Base-by-base conservation (phyloP, 2,797 vertebrate genomes). In the Synanceia verrucosa region DNA sequence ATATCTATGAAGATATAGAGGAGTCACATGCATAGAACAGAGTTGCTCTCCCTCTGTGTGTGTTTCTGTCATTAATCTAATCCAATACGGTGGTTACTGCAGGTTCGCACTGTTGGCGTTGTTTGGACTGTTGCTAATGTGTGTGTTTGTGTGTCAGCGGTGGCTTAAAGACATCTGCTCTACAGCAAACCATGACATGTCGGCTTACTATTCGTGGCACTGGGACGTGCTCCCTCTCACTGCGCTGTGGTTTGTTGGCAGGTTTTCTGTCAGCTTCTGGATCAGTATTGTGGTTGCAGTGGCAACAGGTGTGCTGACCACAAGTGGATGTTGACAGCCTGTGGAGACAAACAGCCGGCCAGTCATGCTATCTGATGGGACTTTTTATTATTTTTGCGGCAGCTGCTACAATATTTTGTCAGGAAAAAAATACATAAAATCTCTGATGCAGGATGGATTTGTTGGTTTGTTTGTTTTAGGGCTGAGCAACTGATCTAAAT, bases 351-450 rank as follows among this genome's bases (percentile, higher is more conserved):
- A 70, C 44, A 36, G 33, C 14, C 36, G 4, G 78, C 66, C 43
- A 86, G 68, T 75, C 48, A 47, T 26, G 37, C 56, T 88, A 88
- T 88, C 85, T 89, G 84, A 87, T 79, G 67, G 69, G 77, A 82
- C 68, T 56, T n/a, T n/a, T n/a, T n/a, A n/a, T n/a, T n/a, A n/a
- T n/a, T n/a, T n/a, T n/a, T 47, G 28, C 66, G 56, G 59, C 88
- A 90, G 79, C 77, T 88, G 84, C 6, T 73, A 9, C 34, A 78
- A 76, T 66, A 77, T 23, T 19, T 24, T 55, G n/a, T n/a, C n/a
- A 51, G n/a, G 4, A 4, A 11, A 33, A 72, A 68, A 76, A 68
- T 10, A 4, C 31, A 73, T 62, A 1, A 55, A 48, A 72, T 67
- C 21, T 53, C 6, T 46, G 23, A 53, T 28, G 24, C 14, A 72